A percentile compares a stretch with the other conserved stretches of the same genome.
These are phyloP conservation scores for Conistra vaccinii DNA, from an alignment of 2,888 invertebrate species.

Conservation along the genomic window DNA sequence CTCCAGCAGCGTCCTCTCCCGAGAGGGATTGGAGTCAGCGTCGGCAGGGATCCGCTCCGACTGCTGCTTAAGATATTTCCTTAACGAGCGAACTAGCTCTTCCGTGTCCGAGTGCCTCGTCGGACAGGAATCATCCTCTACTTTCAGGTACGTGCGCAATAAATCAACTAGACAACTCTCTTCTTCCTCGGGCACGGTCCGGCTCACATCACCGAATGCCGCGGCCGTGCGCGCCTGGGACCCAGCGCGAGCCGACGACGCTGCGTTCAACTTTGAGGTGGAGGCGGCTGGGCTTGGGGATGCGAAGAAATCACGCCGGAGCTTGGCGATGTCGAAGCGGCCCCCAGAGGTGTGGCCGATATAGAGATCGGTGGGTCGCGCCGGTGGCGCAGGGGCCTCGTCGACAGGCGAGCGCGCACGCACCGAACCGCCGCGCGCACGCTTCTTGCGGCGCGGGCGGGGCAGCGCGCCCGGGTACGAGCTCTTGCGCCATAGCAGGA, in stretches of 20 bases:
- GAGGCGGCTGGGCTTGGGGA: slow-evolving; percentile 80
- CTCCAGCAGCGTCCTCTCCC: slow-evolving; percentile 91
- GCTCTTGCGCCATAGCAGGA: slow-evolving; percentile 95
- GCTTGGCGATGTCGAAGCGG: slow-evolving; percentile 92
- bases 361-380: slow-evolving; percentile 87
- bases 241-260: slow-evolving; percentile 23
- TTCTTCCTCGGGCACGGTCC: slow-evolving; percentile 83
- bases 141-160: slow-evolving; percentile 92
- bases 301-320: slow-evolving; percentile 92
- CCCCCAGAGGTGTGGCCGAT: slow-evolving; percentile 91
- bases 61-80: slow-evolving; percentile 89
- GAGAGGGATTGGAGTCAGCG: slow-evolving; percentile 80
- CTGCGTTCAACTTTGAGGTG: slow-evolving; percentile 74
- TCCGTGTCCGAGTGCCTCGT: slow-evolving; percentile 89
- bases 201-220: slow-evolving; percentile 77
- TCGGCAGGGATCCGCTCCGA: slow-evolving; percentile 80
- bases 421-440: slow-evolving; percentile 92
- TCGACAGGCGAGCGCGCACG: slow-evolving; percentile 92
- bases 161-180: slow-evolving; percentile 91
- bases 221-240: slow-evolving; percentile 44
- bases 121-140: slow-evolving; percentile 89
- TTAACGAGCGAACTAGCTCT: slow-evolving; percentile 92
- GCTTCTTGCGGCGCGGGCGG: slow-evolving; percentile 89
- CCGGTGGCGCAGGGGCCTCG: slow-evolving; percentile 88
- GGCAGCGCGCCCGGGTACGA: slow-evolving; percentile 94